A percentile compares a stretch with the other conserved stretches of the same genome.
Evolutionary conservation across 2,888 invertebrate species (phyloP).

Genomic region (Pristionchus mayeri): DNA sequence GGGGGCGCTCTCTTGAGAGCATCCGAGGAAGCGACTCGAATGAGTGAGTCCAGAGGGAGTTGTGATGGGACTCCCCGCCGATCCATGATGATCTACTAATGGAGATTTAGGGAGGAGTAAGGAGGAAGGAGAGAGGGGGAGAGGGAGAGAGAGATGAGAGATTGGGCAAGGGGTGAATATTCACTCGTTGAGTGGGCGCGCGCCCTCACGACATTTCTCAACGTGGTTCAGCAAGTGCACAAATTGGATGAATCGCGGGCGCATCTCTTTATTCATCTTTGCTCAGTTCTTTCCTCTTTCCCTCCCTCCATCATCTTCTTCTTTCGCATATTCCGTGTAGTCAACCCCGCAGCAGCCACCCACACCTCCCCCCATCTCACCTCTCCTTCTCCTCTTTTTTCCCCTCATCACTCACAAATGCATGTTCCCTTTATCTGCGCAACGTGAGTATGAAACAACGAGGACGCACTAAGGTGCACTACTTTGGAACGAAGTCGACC

Average conservation of each 20-base stretch:
- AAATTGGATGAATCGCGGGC: conserved; percentile 44
- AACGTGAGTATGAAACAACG: background rate
- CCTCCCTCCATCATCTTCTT: conserved; percentile 10
- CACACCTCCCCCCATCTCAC: background rate
- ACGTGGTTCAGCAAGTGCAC: conserved; percentile 32
- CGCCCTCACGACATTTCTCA: background rate
- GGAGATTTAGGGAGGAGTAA: conserved; percentile 23
- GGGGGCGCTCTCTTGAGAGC: conserved; percentile 8
- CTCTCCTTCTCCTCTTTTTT: background rate
- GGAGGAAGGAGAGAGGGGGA: background rate
- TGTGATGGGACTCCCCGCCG: background rate
- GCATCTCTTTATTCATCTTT: conserved; percentile 17
- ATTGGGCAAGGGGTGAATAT: conserved; percentile 15
- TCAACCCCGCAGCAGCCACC: background rate
- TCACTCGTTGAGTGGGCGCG: conserved; percentile 30
- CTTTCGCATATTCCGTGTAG: conserved; percentile 10
- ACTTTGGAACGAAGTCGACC: background rate
- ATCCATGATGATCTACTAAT: conserved; percentile 43
- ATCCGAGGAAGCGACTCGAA: background rate
- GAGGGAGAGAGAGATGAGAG: background rate
- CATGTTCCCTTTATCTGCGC: conserved; percentile 30
- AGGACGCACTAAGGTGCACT: background rate
- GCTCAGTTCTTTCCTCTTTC: conserved; percentile 29
- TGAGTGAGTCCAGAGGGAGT: conserved; percentile 12
- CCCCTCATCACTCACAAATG: conserved; percentile 40